These are phyloP conservation scores for Apamea anceps DNA, from an alignment of 2,888 invertebrate species.

Conservation along the genomic window DNA sequence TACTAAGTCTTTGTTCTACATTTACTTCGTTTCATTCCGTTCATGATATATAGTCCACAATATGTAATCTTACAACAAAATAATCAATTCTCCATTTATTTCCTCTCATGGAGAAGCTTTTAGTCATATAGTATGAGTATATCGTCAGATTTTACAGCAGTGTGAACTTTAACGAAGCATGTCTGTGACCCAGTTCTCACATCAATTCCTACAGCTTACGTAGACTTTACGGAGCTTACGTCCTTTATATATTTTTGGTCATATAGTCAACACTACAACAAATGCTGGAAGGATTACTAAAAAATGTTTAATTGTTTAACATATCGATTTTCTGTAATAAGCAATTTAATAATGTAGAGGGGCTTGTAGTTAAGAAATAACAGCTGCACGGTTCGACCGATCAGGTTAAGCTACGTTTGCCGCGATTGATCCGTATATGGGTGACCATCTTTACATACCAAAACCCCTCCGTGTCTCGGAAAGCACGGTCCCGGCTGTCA, in stretches of 20 bases:
- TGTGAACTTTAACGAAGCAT: slow-evolving; percentile 48
- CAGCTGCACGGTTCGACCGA: no score
- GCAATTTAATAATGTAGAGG: no score
- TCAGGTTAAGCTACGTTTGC: no score
- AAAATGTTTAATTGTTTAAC: neutral
- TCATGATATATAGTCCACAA: neutral
- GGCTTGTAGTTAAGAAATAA: no score
- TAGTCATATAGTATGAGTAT: slow-evolving; percentile 26
- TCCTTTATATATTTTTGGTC: neutral
- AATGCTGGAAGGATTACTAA: neutral
- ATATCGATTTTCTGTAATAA: neutral
- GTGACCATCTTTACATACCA: no score
- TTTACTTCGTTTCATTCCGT: neutral
- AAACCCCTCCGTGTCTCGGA: no score
- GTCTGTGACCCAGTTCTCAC: slow-evolving; percentile 50
- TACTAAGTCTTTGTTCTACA: neutral
- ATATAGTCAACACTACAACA: neutral
- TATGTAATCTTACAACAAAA: neutral
- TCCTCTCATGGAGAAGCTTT: slow-evolving; percentile 17
- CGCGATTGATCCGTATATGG: no score
- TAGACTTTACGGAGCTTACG: slow-evolving; percentile 39
- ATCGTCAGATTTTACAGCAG: slow-evolving; percentile 39
- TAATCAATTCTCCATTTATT: slow-evolving; percentile 3
- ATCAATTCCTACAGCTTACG: slow-evolving; percentile 48
- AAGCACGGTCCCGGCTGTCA: no score